These are phyloP conservation scores for Pipra filicauda DNA, from an alignment of 2,113 vertebrate genomes.

Conservation along the genomic window DNA sequence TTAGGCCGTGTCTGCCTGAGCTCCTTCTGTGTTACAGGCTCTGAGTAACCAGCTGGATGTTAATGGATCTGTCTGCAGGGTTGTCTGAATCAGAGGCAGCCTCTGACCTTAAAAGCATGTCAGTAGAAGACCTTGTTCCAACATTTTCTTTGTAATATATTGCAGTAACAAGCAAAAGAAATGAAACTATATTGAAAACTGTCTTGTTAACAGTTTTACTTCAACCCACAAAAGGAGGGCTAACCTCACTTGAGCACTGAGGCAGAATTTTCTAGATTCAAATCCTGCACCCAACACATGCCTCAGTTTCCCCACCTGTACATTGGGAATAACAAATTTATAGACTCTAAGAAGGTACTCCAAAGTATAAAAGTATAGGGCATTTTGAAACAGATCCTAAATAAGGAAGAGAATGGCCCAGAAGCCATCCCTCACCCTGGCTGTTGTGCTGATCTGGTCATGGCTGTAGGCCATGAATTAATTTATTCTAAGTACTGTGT, in stretches of 20 bases:
- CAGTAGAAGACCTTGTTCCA: slow-evolving; percentile 1
- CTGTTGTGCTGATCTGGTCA: background rate
- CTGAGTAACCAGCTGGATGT: background rate
- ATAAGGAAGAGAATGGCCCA: background rate
- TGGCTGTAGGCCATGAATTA: background rate
- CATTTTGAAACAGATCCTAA: background rate
- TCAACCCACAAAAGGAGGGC: slow-evolving; percentile 15
- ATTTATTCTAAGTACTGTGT: background rate
- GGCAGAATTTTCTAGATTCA: background rate
- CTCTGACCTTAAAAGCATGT: background rate
- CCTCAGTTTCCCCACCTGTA: background rate
- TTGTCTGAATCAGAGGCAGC: background rate
- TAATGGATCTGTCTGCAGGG: background rate
- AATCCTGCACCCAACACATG: background rate
- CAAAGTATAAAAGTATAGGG: background rate
- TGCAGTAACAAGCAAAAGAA: slow-evolving; percentile 22
- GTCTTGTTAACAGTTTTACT: slow-evolving; percentile 29
- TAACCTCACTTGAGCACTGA: background rate
- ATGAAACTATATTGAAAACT: slow-evolving; percentile 14
- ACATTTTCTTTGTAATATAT: slow-evolving; percentile 18
- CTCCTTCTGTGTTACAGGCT: background rate
- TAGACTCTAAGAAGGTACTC: background rate
- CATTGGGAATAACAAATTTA: background rate
- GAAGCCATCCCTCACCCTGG: background rate
- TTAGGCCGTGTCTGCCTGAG: background rate